Conservation (phyloP, 2,888 invertebrate species). For the Caenorhabditis macrosperma region DNA sequence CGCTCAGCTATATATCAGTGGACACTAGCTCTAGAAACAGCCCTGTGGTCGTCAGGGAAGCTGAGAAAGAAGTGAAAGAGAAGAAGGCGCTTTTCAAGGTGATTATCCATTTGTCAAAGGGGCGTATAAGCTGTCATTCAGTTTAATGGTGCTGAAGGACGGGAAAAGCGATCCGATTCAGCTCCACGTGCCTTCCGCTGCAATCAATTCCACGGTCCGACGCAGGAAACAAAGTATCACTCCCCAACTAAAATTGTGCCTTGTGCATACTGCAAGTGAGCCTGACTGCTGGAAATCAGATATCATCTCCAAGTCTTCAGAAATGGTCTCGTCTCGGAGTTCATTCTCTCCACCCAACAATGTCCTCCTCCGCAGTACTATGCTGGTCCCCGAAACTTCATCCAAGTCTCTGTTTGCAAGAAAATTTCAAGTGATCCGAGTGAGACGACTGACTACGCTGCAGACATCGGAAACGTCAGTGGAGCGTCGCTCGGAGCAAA, state of each 20-base stretch:
- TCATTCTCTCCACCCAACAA: slow-evolving; percentile 57
- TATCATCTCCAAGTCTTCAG: slow-evolving; percentile 15
- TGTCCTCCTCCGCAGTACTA: slow-evolving; percentile 59
- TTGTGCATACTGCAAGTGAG: slow-evolving; percentile 59
- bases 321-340: slow-evolving; percentile 57
- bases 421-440: slow-evolving; percentile 60
- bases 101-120: background rate
- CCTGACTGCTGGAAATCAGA: background rate
- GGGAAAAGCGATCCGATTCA: slow-evolving; percentile 55
- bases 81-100: slow-evolving; percentile 48
- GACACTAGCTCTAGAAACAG: slow-evolving; percentile 44
- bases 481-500: slow-evolving; percentile 1
- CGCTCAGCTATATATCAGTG: background rate
- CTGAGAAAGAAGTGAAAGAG: slow-evolving; percentile 46
- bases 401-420: slow-evolving; percentile 65
- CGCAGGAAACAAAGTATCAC: slow-evolving; percentile 30
- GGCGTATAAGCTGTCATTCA: background rate
- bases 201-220: slow-evolving; percentile 52
- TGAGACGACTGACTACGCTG: slow-evolving; percentile 59
- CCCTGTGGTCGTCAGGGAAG: slow-evolving; percentile 36
- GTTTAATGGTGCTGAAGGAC: slow-evolving; percentile 44
- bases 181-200: slow-evolving; percentile 52
- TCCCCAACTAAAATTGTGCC: slow-evolving; percentile 27
- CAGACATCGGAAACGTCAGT: slow-evolving; percentile 62
- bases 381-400: slow-evolving; percentile 56